A percentile compares a stretch with the other conserved stretches of the same genome.
phyloP scores from a whole-genome alignment of 2,113 vertebrate genomes.

The Nycticryphes semicollaris region DNA sequence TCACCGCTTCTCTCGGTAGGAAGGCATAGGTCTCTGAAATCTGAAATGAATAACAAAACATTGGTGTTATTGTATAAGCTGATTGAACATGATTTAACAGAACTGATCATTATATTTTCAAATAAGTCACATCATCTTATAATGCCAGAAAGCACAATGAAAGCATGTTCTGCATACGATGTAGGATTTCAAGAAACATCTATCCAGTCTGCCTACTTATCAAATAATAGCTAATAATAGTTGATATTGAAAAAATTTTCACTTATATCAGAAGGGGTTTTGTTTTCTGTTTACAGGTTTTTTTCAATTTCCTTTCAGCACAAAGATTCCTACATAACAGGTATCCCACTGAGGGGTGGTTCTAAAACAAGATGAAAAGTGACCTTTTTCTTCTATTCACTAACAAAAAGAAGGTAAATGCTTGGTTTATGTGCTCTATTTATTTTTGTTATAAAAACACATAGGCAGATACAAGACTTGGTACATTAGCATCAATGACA shows the following conservation, averaged over 20 bases:
- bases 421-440: not conserved
- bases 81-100: constrained; percentile 62
- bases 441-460: not conserved
- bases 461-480: not conserved
- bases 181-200: constrained; percentile 71
- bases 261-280: not conserved
- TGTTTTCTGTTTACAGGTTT: not conserved
- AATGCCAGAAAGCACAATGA: constrained; percentile 69
- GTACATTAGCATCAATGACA: not conserved
- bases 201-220: constrained; percentile 37
- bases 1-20: constrained; percentile 87
- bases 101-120: constrained; percentile 64
- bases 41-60: constrained; percentile 80
- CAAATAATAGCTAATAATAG: constrained; percentile 2
- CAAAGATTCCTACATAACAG: not conserved
- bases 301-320: constrained; percentile 13
- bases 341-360: not conserved
- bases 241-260: not conserved
- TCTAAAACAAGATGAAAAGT: not conserved
- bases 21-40: constrained; percentile 90
- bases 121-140: constrained; percentile 63
- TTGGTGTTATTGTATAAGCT: constrained; percentile 55
- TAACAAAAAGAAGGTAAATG: not conserved
- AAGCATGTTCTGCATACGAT: constrained; percentile 65
- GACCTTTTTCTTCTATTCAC: not conserved